These are phyloP conservation scores for Chymomyza amoena DNA, from an alignment of 2,888 invertebrate genomes.

Conservation along the genomic window DNA sequence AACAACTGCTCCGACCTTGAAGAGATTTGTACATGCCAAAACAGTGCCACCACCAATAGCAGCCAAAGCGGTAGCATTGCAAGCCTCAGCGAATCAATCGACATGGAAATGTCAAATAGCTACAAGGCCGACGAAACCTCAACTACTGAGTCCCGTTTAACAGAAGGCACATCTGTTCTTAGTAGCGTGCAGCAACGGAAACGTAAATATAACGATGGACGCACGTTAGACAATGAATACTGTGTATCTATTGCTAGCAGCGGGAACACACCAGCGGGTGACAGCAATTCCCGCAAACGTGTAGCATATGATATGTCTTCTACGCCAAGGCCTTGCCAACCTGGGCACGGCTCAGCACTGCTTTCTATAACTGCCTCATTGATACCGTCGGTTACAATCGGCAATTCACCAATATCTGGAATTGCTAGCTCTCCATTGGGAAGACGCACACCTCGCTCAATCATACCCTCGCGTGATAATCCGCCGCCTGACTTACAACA, in stretches of 20 bases:
- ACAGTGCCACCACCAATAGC: constrained; percentile 54
- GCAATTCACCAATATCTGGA: background rate
- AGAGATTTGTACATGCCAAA: constrained; percentile 78
- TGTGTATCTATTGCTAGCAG: constrained; percentile 43
- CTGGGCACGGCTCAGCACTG: constrained; percentile 31
- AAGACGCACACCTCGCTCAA: constrained; percentile 79
- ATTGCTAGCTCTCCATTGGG: constrained; percentile 58
- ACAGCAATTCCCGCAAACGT: constrained; percentile 75
- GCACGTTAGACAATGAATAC: constrained; percentile 67
- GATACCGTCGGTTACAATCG: constrained; percentile 6
- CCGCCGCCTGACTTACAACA: constrained; percentile 87
- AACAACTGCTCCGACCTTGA: constrained; percentile 76
- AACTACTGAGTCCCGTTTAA: constrained; percentile 25
- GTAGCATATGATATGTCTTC: constrained; percentile 78
- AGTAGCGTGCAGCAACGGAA: constrained; percentile 70
- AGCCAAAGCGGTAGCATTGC: constrained; percentile 72
- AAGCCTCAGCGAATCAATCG: constrained; percentile 69
- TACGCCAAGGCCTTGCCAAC: constrained; percentile 71
- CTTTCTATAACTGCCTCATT: constrained; percentile 41
- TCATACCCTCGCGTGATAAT: constrained; percentile 88
- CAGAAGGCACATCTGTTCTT: constrained; percentile 25
- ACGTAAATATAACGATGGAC: constrained; percentile 77
- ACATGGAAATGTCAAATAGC: constrained; percentile 60
- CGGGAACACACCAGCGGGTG: constrained; percentile 39
- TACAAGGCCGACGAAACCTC: constrained; percentile 58